Evolutionary conservation across 2,888 invertebrate genomes (phyloP).

Genomic region (Drosophila helvetica): DNA sequence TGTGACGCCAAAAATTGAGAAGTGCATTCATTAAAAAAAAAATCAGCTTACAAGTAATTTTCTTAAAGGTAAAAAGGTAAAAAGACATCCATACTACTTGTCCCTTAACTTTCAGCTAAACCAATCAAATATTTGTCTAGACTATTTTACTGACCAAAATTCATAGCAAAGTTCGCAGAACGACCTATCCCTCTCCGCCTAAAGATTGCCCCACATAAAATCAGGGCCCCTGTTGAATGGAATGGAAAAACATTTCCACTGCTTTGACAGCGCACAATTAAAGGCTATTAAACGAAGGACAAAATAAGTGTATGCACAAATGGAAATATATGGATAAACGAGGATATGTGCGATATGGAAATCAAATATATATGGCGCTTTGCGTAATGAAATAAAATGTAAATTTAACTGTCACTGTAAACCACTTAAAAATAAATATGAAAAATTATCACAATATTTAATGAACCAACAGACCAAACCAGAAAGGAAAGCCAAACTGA

Average conservation of each 20-base stretch:
- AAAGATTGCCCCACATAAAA: neutral
- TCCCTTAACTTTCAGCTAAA: too few relatives aligned
- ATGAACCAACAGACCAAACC: constrained; percentile 72
- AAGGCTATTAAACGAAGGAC: constrained; percentile 33
- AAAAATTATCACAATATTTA: constrained; percentile 77
- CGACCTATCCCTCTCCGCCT: neutral
- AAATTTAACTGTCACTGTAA: constrained; percentile 57
- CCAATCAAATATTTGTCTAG: too few relatives aligned
- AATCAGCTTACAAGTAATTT: too few relatives aligned
- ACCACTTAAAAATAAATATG: constrained; percentile 77
- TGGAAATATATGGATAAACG: constrained; percentile 3
- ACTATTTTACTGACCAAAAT: too few relatives aligned
- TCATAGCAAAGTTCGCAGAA: neutral
- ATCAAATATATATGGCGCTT: constrained; percentile 43
- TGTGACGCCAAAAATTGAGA: too few relatives aligned
- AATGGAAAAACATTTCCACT: constrained; percentile 1
- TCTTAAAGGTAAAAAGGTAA: too few relatives aligned
- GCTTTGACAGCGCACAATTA: constrained; percentile 41
- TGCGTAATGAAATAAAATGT: constrained; percentile 58
- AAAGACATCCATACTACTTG: too few relatives aligned
- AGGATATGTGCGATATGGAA: constrained; percentile 9
- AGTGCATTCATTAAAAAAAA: too few relatives aligned
- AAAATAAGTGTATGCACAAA: neutral
- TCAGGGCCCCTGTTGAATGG: neutral
- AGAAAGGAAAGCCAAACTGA: constrained; percentile 61